Evolutionary conservation across 2,113 vertebrate genomes (phyloP), one percentile per base, ranked within the genome.

Genomic region (Engystomops pustulosus): DNA sequence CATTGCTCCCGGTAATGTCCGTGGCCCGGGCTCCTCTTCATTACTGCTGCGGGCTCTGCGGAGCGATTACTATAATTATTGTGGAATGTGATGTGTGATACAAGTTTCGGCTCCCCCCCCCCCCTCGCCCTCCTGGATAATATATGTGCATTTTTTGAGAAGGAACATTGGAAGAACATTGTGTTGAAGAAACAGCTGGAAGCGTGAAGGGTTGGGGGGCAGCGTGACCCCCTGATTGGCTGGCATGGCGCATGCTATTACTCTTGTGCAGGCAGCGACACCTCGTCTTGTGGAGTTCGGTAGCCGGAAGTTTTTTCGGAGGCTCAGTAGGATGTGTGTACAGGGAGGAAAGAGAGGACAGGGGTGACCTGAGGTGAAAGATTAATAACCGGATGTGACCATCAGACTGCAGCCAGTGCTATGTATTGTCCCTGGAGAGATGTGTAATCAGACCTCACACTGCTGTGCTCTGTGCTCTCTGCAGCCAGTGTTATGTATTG

Each of bases 101-200:
- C 70, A 17, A 74, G 76, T 62, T 38, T 18, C 30, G 11, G 60
- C 79, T 44, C 76, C 18, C 38, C 32, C 12, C 20, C 34, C 14
- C 25, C 25, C 77, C 55, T 69, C 17, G 9, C 67, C 5, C 44
- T 74, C 27, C 25, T 3, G 69, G 30, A 70, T 81, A 81, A 81
- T 81, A 81, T 70, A 81, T 81, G 79, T 71, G 79, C 79, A 81
- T 81, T 81, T 78, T 70, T 81, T 18, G 71, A 55, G 47, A 53
- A 69, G 30, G 79, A 81, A 81, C 79, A 81, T 81, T 81, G 79
- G 67, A 70, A 81, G 79, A 81, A 81, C 79, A 81, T 81, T 81
- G 79, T 81, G 79, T 81, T 27, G 79, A 30, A 70, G 67, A 71
- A 81, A 81, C 67, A 70, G 79, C 79, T 81, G 12, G 79, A 71